phyloP scores from a whole-genome alignment of 2,888 invertebrate species.

The Protodeltote pygarga region DNA sequence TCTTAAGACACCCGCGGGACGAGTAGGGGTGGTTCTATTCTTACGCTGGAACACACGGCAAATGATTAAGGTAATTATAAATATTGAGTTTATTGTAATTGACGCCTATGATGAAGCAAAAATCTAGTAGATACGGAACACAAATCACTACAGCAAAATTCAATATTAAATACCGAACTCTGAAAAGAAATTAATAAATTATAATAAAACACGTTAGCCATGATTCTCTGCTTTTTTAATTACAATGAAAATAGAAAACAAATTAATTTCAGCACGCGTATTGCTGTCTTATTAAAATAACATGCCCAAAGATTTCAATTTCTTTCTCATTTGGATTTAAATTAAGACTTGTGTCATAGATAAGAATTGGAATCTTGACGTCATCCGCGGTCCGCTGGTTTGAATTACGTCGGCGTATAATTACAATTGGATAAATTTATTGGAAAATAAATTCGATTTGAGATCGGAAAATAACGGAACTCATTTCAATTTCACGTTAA shows the following conservation, averaged over 20 bases:
- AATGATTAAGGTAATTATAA: no score
- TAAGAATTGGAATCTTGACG: neutral
- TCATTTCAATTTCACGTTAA: no score
- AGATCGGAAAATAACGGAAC: neutral
- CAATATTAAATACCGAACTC: neutral
- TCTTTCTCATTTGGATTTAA: conserved; percentile 19
- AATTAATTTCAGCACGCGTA: conserved; percentile 25
- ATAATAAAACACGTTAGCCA: conserved; percentile 9
- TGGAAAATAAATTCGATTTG: neutral
- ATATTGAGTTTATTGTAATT: no score
- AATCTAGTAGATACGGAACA: no score
- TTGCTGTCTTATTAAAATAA: conserved; percentile 12
- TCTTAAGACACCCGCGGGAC: no score
- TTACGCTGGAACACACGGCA: no score
- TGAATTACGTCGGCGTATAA: no score
- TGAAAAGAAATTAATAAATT: conserved; percentile 10
- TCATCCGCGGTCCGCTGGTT: no score
- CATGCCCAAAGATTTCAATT: conserved; percentile 19
- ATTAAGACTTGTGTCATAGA: conserved; percentile 21
- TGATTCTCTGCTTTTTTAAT: conserved; percentile 19
- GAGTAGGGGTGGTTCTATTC: no score
- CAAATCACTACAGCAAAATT: no score
- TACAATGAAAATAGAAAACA: conserved; percentile 27
- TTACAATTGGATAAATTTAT: neutral
- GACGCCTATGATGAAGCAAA: no score